Conservation (phyloP, 2,113 vertebrate genomes). For the Meles meles region DNA sequence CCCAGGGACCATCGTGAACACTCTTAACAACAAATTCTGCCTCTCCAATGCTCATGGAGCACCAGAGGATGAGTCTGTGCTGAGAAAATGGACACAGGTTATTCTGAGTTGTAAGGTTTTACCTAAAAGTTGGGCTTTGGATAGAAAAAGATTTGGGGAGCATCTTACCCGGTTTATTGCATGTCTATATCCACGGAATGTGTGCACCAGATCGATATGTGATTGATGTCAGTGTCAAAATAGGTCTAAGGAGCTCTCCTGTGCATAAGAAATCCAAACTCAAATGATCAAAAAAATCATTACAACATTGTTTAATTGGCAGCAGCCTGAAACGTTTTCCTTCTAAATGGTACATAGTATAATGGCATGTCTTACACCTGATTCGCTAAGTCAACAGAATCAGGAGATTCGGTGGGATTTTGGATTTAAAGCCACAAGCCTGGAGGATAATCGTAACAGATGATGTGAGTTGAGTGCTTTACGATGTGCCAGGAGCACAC, state of each 20-base stretch:
- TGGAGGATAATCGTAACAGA: background rate
- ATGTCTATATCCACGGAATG: too few species aligned
- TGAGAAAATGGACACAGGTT: background rate
- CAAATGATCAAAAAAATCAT: background rate
- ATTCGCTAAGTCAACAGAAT: background rate
- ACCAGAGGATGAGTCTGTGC: background rate
- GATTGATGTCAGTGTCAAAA: background rate
- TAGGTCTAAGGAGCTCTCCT: background rate
- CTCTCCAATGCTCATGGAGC: background rate
- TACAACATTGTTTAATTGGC: background rate
- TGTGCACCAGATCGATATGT: background rate
- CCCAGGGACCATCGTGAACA: background rate
- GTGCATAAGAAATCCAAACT: background rate
- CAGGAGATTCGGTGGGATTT: background rate
- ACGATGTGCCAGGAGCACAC: background rate
- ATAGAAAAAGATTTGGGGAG: background rate
- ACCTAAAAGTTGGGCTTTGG: background rate
- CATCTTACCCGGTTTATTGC: background rate
- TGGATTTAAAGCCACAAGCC: background rate
- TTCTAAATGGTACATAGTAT: background rate
- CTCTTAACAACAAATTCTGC: background rate
- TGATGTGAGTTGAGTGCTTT: background rate
- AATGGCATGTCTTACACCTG: background rate
- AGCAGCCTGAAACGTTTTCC: background rate
- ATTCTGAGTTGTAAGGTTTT: background rate